These are phyloP conservation scores for Prostheceraeus crozeri DNA, from an alignment of 2,888 invertebrate genomes.

Conservation along the genomic window DNA sequence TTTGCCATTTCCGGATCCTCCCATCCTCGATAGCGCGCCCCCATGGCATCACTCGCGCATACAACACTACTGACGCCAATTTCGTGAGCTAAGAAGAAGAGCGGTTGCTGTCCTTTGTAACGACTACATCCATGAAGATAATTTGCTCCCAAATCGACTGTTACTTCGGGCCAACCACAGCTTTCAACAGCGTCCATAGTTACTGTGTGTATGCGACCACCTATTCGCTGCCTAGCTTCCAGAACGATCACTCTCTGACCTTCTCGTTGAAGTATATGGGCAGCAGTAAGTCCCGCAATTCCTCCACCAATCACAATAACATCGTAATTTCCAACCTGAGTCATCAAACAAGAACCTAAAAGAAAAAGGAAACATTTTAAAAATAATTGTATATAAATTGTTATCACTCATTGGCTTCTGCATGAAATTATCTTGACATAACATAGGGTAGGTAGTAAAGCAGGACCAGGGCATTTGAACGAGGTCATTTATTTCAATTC, in stretches of 20 bases:
- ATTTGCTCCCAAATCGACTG: conserved; percentile 39
- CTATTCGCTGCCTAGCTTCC: conserved; percentile 36
- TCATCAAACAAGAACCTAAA: too few relatives aligned
- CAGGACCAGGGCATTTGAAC: too few relatives aligned
- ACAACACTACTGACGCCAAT: conserved; percentile 25
- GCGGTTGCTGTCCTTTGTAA: conserved; percentile 33
- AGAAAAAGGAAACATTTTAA: too few relatives aligned
- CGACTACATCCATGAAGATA: conserved; percentile 38
- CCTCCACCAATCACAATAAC: conserved; percentile 39
- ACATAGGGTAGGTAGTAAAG: too few relatives aligned
- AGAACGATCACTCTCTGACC: conserved; percentile 30
- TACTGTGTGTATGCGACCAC: conserved; percentile 38
- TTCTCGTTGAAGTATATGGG: conserved; percentile 28
- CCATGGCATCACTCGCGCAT: conserved; percentile 28
- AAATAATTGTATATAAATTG: too few relatives aligned
- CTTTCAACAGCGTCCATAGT: too few relatives aligned
- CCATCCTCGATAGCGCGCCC: conserved; percentile 36
- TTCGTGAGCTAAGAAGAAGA: conserved; percentile 31
- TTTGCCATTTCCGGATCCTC: conserved; percentile 36
- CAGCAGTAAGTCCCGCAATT: conserved; percentile 38
- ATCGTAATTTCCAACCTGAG: too few relatives aligned
- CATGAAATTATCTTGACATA: too few relatives aligned
- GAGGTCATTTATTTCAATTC: too few relatives aligned
- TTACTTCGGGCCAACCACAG: not conserved
- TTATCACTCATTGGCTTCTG: too few relatives aligned